Base-by-base conservation (phyloP, 2,113 vertebrate species). In the Myrmecobius fasciatus region DNA sequence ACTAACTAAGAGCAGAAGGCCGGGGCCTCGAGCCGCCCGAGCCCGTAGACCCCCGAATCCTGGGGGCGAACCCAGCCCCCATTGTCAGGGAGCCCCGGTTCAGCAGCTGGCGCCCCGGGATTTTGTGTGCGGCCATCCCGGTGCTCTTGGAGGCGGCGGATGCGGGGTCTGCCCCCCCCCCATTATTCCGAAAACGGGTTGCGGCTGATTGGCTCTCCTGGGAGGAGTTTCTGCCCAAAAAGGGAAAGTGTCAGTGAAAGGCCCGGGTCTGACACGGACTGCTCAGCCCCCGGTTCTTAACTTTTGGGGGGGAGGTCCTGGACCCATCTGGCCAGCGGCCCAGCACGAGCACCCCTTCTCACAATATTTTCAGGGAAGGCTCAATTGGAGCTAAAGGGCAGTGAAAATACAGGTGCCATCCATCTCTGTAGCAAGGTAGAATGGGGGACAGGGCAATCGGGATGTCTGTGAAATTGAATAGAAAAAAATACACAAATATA, bases 161-260 rank as follows among this genome's bases (percentile, higher is more conserved):
- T 31, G 3, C 53, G 22, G 52, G 52, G 49, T n/a, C n/a, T n/a
- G n/a, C n/a, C n/a, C n/a, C n/a, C n/a, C 52, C 54, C 56, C 48
- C 52, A 56, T 92, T 93, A 88, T 89, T 89, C 28, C 22, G 52
- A 90, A 48, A 48, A 26, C 11, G 12, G 12, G 89, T 48, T n/a
- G 56, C 60, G 95, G 88, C 90, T 31, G n/a, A n/a, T 49, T 52
- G 60, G 43, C n/a, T 95, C 52, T 92, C 43, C 60, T 89, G 51
- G n/a, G 43, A 26, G 36, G 48, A 31, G 8, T 10, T 0, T 8
- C 49, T 0, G 4, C 49, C 0, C 11, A 1, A 60, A 60, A n/a
- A n/a, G 60, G 36, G 36, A n/a, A 75, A n/a, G 36, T n/a, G 0
- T n/a, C 36, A 75, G 8, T 24, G 67, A 43, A 83, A 83, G 67